Percentiles rank a stretch among this genome's conserved stretches.
Conservation (phyloP, 2,888 invertebrate genomes). For the Seira ritae region DNA sequence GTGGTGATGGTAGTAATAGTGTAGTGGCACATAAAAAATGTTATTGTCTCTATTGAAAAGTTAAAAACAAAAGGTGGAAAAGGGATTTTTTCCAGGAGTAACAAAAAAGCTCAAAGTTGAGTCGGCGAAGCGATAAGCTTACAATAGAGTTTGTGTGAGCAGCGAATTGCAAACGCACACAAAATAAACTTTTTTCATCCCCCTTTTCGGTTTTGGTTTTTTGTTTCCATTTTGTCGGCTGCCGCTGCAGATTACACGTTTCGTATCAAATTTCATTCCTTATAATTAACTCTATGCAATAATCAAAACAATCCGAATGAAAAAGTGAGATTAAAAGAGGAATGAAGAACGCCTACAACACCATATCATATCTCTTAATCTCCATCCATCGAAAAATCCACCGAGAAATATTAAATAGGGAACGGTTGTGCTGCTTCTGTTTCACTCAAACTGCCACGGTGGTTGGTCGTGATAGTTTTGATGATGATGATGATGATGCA, state of each 20-base stretch:
- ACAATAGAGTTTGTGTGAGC: neutral
- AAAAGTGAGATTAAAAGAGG: slow-evolving; percentile 12
- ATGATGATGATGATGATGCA: too few relatives aligned
- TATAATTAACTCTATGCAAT: slow-evolving; percentile 23
- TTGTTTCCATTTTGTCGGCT: neutral
- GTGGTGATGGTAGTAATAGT: too few relatives aligned
- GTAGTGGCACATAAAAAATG: neutral
- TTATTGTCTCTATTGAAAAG: slow-evolving; percentile 7
- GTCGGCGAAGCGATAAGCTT: neutral
- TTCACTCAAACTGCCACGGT: too few relatives aligned
- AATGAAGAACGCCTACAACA: slow-evolving; percentile 10
- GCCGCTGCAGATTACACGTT: neutral
- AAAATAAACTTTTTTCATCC: slow-evolving; percentile 10
- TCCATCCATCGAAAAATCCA: neutral
- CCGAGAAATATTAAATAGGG: neutral
- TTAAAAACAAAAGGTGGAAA: slow-evolving; percentile 1
- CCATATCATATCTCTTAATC: neutral
- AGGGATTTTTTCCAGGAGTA: neutral
- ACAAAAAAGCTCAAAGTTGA: neutral
- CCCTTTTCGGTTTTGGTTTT: neutral
- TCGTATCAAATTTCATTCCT: slow-evolving; percentile 19
- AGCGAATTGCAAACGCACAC: neutral
- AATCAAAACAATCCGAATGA: neutral
- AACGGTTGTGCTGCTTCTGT: too few relatives aligned
- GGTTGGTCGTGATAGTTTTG: too few relatives aligned